These are phyloP conservation scores for Crambe crambe DNA, from an alignment of 37 sponge, comb jelly and placozoan genomes.

Conservation along the genomic window DNA sequence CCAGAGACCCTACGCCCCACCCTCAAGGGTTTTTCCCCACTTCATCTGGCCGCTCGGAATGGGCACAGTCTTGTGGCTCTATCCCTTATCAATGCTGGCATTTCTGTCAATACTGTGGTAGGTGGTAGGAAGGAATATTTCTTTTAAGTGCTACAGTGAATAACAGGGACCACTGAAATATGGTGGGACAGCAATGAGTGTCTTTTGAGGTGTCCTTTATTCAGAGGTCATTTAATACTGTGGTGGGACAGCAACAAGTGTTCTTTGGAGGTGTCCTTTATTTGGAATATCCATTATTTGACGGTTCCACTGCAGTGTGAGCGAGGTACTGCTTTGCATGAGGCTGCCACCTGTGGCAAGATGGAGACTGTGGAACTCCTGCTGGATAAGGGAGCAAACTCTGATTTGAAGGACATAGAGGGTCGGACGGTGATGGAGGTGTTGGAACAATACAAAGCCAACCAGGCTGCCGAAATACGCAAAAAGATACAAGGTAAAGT, in stretches of 20 bases:
- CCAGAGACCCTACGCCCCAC: constrained; percentile 42
- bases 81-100: constrained; percentile 72
- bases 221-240: no score
- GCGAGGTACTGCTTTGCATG: constrained; percentile 69
- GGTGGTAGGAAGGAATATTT: neutral
- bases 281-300: no score
- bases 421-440: constrained; percentile 56
- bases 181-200: no score
- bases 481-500: constrained; percentile 37
- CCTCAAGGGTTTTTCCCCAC: constrained; percentile 48
- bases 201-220: no score
- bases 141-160: no score
- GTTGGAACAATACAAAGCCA: constrained; percentile 39
- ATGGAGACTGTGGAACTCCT: constrained; percentile 66
- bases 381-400: constrained; percentile 58
- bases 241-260: no score
- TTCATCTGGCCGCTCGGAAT: constrained; percentile 86
- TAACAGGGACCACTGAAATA: no score
- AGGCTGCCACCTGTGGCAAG: constrained; percentile 78
- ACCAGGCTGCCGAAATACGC: constrained; percentile 22
- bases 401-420: constrained; percentile 36
- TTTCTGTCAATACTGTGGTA: constrained; percentile 70
- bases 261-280: no score
- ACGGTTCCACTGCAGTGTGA: no score
- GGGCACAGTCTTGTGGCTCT: constrained; percentile 73